Conservation (phyloP, 30 jellyfish, hydroid and myxozoan genomes). For the Aurelia aurita complex sp. Pacific region DNA sequence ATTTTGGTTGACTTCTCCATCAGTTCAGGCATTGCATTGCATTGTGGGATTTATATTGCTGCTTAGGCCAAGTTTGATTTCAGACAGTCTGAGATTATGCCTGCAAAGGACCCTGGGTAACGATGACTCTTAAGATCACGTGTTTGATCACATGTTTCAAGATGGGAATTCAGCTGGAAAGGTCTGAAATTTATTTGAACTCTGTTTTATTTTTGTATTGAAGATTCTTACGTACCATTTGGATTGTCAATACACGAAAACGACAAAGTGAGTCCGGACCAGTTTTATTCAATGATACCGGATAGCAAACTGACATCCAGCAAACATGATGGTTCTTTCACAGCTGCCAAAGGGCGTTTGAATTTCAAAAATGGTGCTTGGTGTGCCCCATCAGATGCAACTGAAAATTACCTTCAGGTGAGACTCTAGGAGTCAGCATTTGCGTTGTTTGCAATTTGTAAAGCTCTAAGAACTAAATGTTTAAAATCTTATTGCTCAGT, state of each 20-base stretch:
- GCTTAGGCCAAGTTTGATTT: neutral
- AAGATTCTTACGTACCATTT: conserved; percentile 39
- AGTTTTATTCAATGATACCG: conserved; percentile 37
- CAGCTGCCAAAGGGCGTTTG: conserved; percentile 17
- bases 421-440: neutral
- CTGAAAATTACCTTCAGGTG: conserved; percentile 27
- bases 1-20: too few species aligned
- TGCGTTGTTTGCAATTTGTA: too few species aligned
- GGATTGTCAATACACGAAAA: conserved; percentile 46
- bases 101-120: neutral
- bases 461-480: too few species aligned
- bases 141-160: too few species aligned
- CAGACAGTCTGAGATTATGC: neutral
- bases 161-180: too few species aligned
- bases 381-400: conserved; percentile 45
- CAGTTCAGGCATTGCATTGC: too few species aligned
- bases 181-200: neutral
- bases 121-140: neutral
- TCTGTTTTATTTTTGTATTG: neutral
- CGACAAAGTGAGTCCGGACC: conserved; percentile 37
- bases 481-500: too few species aligned
- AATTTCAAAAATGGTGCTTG: conserved; percentile 17
- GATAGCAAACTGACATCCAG: conserved; percentile 15
- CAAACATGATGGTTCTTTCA: neutral
- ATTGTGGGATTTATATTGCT: too few species aligned